A percentile compares a stretch with the other conserved stretches of the same genome.
phyloP scores from a whole-genome alignment of 2,113 vertebrate genomes.

The Dicentrarchus labrax region DNA sequence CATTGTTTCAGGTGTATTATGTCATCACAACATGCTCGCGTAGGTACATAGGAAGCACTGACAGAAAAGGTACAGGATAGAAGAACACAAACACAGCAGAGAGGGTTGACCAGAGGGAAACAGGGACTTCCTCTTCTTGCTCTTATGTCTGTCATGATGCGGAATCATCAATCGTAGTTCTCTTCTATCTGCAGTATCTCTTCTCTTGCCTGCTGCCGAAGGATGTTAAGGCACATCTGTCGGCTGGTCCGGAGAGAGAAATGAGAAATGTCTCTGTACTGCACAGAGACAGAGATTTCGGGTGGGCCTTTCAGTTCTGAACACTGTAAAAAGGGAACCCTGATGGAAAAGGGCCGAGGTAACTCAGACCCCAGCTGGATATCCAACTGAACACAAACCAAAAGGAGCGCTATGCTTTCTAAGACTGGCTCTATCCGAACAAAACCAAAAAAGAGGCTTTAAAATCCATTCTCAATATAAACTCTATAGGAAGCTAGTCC shows the following conservation, averaged over 20 bases:
- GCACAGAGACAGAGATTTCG: constrained; percentile 46
- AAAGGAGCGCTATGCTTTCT: neutral
- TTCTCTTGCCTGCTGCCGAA: constrained; percentile 41
- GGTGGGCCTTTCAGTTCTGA: constrained; percentile 30
- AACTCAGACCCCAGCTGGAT: constrained; percentile 42
- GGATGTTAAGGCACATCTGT: constrained; percentile 51
- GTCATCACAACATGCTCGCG: neutral
- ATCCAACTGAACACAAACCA: neutral
- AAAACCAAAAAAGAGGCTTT: neutral
- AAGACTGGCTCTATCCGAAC: neutral
- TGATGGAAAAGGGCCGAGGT: constrained; percentile 19
- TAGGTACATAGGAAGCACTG: neutral
- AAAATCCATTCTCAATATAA: neutral
- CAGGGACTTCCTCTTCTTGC: constrained; percentile 9
- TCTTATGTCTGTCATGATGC: constrained; percentile 3
- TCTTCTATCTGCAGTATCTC: constrained; percentile 45
- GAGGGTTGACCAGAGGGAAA: constrained; percentile 3
- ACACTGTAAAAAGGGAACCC: constrained; percentile 21
- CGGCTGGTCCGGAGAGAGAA: constrained; percentile 43
- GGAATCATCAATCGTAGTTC: constrained; percentile 26
- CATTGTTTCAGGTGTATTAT: constrained; percentile 1
- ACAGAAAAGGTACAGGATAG: neutral
- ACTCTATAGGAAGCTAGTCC: neutral
- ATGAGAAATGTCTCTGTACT: constrained; percentile 39
- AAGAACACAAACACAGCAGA: neutral